Conservation (phyloP, 2,797 vertebrate genomes). For the Amniataba percoides region DNA sequence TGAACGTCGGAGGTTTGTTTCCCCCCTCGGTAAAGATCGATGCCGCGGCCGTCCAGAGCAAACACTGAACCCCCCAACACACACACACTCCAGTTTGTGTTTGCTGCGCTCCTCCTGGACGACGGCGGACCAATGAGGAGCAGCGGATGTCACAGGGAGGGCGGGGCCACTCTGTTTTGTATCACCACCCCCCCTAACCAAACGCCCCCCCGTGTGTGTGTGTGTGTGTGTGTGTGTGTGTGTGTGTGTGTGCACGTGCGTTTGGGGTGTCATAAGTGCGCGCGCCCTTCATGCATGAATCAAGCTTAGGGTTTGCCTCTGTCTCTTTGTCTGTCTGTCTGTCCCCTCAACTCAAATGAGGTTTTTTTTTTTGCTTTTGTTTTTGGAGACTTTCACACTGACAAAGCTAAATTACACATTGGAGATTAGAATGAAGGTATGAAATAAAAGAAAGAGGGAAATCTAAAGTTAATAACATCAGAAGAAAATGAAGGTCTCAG, state of each 20-base stretch:
- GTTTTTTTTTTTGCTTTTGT: background rate
- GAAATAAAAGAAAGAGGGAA: background rate
- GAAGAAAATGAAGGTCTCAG: background rate
- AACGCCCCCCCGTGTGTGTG: background rate
- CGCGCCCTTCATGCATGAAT: slow-evolving; percentile 12
- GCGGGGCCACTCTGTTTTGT: slow-evolving; percentile 53
- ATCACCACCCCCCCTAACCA: too few relatives aligned
- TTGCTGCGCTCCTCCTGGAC: slow-evolving; percentile 73
- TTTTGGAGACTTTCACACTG: too few relatives aligned
- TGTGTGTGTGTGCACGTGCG: slow-evolving; percentile 18
- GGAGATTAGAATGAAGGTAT: background rate
- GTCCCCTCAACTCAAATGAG: background rate
- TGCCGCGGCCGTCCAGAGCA: slow-evolving; percentile 42
- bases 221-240: slow-evolving; percentile 2
- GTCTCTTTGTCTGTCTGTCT: slow-evolving; percentile 40
- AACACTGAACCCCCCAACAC: slow-evolving; percentile 56
- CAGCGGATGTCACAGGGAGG: slow-evolving; percentile 52
- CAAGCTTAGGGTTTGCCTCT: slow-evolving; percentile 1
- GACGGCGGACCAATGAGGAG: slow-evolving; percentile 75
- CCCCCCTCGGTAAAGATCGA: background rate
- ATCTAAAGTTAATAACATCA: background rate
- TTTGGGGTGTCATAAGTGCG: background rate
- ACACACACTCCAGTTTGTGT: slow-evolving; percentile 73
- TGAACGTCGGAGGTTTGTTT: slow-evolving; percentile 3
- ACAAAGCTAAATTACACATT: background rate